These are phyloP conservation scores for Rhineura floridana DNA, from an alignment of 2,113 vertebrate genomes.

Conservation along the genomic window DNA sequence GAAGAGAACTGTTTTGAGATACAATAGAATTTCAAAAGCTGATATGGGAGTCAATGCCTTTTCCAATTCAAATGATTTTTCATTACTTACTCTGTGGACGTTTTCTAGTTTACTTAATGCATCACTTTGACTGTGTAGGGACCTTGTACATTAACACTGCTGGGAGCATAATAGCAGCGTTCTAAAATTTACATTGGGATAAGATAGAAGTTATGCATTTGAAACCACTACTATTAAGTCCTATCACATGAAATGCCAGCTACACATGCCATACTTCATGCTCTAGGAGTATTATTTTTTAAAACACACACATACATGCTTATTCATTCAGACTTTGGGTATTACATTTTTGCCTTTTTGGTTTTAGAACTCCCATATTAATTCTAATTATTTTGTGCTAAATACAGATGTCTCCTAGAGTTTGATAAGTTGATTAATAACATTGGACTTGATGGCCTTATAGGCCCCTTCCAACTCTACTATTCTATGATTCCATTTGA, in stretches of 20 bases:
- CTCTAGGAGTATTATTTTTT: constrained; percentile 5
- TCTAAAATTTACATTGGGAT: constrained; percentile 27
- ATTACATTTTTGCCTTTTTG: neutral
- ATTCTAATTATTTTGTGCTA: neutral
- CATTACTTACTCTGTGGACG: constrained; percentile 44
- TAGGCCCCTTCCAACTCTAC: no score
- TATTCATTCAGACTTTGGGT: neutral
- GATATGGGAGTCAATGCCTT: constrained; percentile 45
- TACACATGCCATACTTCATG: neutral
- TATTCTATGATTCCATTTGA: no score
- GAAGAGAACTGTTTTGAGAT: constrained; percentile 59
- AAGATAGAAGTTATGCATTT: constrained; percentile 11
- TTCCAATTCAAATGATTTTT: constrained; percentile 55
- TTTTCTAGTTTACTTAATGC: constrained; percentile 54
- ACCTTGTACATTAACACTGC: neutral
- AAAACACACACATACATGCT: neutral
- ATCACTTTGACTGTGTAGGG: constrained; percentile 27
- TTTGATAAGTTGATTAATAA: constrained; percentile 6
- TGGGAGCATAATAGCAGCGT: constrained; percentile 22
- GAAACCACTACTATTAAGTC: constrained; percentile 7
- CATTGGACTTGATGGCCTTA: no score
- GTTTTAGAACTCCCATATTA: neutral
- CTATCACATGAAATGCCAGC: constrained; percentile 23
- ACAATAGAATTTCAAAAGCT: constrained; percentile 57
- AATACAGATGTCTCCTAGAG: neutral